Evolutionary conservation across 2,888 invertebrate species (phyloP).

Genomic region (Boloria selene): DNA sequence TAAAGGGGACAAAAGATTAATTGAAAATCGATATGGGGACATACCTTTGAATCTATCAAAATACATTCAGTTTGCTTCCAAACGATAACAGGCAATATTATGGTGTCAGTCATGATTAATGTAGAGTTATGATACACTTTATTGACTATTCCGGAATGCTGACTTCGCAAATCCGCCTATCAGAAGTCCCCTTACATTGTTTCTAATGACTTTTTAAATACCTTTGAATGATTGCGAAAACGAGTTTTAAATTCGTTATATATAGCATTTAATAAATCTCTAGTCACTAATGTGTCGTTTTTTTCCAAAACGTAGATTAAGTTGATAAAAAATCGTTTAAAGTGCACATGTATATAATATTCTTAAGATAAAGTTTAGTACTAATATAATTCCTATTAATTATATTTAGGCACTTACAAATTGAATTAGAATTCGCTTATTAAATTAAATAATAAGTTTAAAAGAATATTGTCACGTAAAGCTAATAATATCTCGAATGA

Average conservation of each 20-base stretch:
- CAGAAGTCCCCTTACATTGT: conserved; percentile 40
- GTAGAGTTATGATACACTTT: conserved; percentile 67
- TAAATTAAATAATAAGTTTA: background rate
- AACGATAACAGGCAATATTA: conserved; percentile 71
- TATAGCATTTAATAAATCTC: background rate
- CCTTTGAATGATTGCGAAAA: conserved; percentile 22
- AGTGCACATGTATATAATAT: no score
- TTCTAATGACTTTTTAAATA: conserved; percentile 42
- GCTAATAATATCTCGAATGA: conserved; percentile 19
- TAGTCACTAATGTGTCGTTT: background rate
- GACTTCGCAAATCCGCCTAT: conserved; percentile 53
- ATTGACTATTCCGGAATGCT: conserved; percentile 60
- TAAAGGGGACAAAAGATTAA: conserved; percentile 77
- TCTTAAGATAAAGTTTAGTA: no score
- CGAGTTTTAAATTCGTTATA: conserved; percentile 11
- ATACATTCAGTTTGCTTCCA: conserved; percentile 71
- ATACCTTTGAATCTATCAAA: conserved; percentile 71
- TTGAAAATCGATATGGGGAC: conserved; percentile 71
- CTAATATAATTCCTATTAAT: no score
- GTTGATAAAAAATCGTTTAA: no score
- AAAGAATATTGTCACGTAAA: conserved; percentile 9
- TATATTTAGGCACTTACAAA: no score
- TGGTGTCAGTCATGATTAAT: conserved; percentile 75
- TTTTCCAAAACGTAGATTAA: no score
- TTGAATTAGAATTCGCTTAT: background rate